These are phyloP conservation scores for Dynastes hyllus DNA, from an alignment of 2,888 invertebrate genomes.

Conservation along the genomic window DNA sequence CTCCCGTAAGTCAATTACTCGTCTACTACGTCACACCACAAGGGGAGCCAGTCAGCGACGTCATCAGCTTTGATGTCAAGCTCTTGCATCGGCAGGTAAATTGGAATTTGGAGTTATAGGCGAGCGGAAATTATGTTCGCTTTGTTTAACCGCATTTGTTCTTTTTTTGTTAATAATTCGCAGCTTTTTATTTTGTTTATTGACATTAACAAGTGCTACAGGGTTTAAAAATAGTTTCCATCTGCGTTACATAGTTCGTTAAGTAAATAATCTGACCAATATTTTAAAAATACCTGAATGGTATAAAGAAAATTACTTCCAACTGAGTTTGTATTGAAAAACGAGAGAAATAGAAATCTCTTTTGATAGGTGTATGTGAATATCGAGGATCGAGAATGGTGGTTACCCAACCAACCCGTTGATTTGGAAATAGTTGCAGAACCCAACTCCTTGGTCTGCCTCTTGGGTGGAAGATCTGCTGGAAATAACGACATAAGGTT, in stretches of 20 bases:
- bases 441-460: constrained; percentile 77
- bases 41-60: constrained; percentile 80
- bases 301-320: no score
- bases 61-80: constrained; percentile 78
- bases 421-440: constrained; percentile 77
- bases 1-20: constrained; percentile 79
- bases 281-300: no score
- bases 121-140: neutral
- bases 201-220: no score
- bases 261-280: no score
- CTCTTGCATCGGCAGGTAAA: constrained; percentile 77
- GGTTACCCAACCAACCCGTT: constrained; percentile 77
- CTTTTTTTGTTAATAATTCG: no score
- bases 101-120: constrained; percentile 20
- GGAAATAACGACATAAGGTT: constrained; percentile 74
- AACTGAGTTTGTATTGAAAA: no score
- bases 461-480: constrained; percentile 75
- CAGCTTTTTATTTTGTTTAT: no score
- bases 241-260: no score
- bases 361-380: constrained; percentile 75
- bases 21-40: constrained; percentile 80
- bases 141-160: neutral
- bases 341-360: constrained; percentile 10
- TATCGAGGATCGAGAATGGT: constrained; percentile 77
- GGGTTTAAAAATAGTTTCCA: no score